Percentiles rank a stretch among this genome's conserved stretches.
phyloP scores from a whole-genome alignment of 2,888 invertebrate genomes.

The Andrena trimmerana region DNA sequence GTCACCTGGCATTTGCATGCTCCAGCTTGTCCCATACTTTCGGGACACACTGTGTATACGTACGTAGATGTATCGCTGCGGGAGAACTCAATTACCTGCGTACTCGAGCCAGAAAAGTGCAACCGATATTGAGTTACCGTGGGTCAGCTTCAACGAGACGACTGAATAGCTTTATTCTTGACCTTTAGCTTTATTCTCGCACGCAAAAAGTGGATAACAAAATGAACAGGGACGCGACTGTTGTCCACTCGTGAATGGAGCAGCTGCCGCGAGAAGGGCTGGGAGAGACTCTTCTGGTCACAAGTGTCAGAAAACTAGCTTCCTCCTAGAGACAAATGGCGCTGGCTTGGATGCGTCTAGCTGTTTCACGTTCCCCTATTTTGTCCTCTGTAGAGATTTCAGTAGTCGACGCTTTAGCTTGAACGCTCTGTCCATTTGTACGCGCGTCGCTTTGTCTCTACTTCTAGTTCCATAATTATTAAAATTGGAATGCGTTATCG shows the following conservation, averaged over 20 bases:
- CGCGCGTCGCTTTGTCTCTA: background rate
- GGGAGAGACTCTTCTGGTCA: conserved; percentile 37
- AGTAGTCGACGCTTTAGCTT: conserved; percentile 1
- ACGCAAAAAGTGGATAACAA: conserved; percentile 32
- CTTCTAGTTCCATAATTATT: background rate
- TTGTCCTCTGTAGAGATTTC: background rate
- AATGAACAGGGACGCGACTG: conserved; percentile 36
- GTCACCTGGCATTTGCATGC: no score
- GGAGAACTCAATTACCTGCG: conserved; percentile 60
- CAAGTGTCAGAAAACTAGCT: conserved; percentile 42
- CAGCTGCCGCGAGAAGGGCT: conserved; percentile 46
- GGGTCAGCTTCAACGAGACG: conserved; percentile 7
- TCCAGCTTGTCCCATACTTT: no score
- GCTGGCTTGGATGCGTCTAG: conserved; percentile 8
- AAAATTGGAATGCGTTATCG: no score
- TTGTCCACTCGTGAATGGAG: conserved; percentile 57
- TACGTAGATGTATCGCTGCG: conserved; percentile 8
- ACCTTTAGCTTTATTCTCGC: conserved; percentile 29
- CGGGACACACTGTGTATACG: no score
- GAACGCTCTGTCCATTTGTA: background rate
- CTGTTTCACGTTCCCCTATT: background rate
- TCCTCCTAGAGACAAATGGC: conserved; percentile 21
- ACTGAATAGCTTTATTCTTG: conserved; percentile 28
- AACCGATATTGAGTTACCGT: conserved; percentile 59
- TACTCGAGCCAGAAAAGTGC: conserved; percentile 58